Evolutionary conservation across 2,888 invertebrate species (phyloP), one percentile per base, ranked within the genome.

Genomic region (Onchidella celtica): DNA sequence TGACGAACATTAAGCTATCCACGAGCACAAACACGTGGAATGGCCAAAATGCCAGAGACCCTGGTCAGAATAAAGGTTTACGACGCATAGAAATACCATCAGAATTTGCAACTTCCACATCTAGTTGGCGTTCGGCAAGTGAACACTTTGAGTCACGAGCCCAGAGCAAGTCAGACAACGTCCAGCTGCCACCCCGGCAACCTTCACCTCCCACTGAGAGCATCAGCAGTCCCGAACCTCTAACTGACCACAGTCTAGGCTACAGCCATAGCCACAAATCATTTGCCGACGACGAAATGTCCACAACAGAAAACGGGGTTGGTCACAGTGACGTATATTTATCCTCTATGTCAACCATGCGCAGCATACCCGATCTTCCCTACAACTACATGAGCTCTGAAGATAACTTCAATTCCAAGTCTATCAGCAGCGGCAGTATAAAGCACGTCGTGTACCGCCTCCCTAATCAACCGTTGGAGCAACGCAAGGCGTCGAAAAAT

Each of bases 301-400:
- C 27, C 3, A 21, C 32, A 9, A 29, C 66, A 4, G 17, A 6
- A 9, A 29, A 32, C 32, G 27, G 32, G 3, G 29, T 2, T 11
- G 29, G 17, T 29, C 11, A 27, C 9, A 66, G 9, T 11, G 66
- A 66, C 3, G 32, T 9, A 14, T 29, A 66, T 32, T 9, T 6
- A n/a, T 77, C 77, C 1, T 66, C 77, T 0, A 47, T 68, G 34
- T 77, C 77, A 40, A 77, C 77, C 14, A 77, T 77, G 77, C 47
- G 57, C 55, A 68, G 66, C 27, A 77, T 77, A 24, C 66, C 77
- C 6, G 77, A 77, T 14, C 21, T 77, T 2, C 77, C 77, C 0
- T 77, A 65, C 68, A 68, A 66, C 21, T 68, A 47, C 57, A 11
- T 24, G 2, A 77, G 77, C 24, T 38, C n/a, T 14, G 65, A 38